These are phyloP conservation scores for Virgularia gustaviana DNA, from an alignment of 92 coral and sea anemone genomes.

Conservation along the genomic window DNA sequence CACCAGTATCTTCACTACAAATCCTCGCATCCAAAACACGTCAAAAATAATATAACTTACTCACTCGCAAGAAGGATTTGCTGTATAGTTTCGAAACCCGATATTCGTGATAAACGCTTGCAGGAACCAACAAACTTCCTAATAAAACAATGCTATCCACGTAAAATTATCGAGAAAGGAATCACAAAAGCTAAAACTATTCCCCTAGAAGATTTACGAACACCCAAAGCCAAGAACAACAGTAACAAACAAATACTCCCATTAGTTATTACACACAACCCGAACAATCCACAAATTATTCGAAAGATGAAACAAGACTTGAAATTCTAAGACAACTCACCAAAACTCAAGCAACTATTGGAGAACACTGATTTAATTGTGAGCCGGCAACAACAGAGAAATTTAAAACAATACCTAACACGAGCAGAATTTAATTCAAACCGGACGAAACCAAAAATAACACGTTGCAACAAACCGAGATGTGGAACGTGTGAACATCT, in stretches of 20 bases:
- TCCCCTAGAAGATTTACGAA: too few species aligned
- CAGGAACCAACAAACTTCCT: slow-evolving; percentile 6
- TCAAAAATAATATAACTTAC: slow-evolving; percentile 3
- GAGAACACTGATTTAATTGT: too few species aligned
- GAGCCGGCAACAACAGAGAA: too few species aligned
- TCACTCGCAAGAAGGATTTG: too few species aligned
- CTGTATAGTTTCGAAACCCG: slow-evolving; percentile 5
- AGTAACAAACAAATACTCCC: background rate
- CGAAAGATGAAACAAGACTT: too few species aligned
- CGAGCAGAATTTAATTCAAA: too few species aligned
- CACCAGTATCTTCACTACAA: background rate
- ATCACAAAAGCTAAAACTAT: background rate
- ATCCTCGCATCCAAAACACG: slow-evolving; percentile 4
- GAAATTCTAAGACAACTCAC: too few species aligned
- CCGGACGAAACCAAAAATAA: background rate
- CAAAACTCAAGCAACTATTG: background rate
- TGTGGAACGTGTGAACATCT: slow-evolving; percentile 16
- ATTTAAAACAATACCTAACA: too few species aligned
- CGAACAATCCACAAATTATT: background rate
- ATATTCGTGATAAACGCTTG: background rate
- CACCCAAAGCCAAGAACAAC: background rate
- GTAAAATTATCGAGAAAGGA: too few species aligned
- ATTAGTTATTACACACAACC: too few species aligned
- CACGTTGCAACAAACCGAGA: background rate
- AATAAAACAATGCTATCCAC: background rate